Conservation (phyloP, 2,888 invertebrate species). For the Acrobeloides nanus region DNA sequence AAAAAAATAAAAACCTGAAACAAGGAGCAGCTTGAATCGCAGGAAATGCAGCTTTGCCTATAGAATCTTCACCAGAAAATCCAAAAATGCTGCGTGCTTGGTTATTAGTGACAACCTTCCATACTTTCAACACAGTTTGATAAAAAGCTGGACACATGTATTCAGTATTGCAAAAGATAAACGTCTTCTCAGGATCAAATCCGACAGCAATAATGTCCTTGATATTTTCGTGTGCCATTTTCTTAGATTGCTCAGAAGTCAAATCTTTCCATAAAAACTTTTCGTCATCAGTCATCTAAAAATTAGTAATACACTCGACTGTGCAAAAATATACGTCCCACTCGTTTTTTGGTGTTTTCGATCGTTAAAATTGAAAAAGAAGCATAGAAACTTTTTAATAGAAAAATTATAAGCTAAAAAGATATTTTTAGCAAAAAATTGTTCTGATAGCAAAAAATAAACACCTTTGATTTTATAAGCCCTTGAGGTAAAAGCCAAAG, state of each 20-base stretch:
- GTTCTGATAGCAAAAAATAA: too few species aligned
- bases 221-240: constrained; percentile 78
- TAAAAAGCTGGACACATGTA: constrained; percentile 91
- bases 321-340: neutral
- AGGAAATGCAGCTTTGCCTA: constrained; percentile 85
- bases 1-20: constrained; percentile 52
- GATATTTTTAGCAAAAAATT: too few species aligned
- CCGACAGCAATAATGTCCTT: constrained; percentile 97
- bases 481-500: too few species aligned
- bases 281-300: constrained; percentile 88
- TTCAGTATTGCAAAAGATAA: constrained; percentile 87
- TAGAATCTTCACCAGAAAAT: constrained; percentile 85
- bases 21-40: constrained; percentile 88
- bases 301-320: neutral
- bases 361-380: constrained; percentile 5
- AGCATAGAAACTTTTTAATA: neutral
- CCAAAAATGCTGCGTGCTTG: constrained; percentile 97
- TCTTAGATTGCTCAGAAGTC: constrained; percentile 69
- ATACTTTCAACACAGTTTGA: constrained; percentile 81
- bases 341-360: neutral
- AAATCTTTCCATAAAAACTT: constrained; percentile 94
- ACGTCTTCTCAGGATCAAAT: constrained; percentile 85
- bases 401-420: neutral
- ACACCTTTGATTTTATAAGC: too few species aligned
- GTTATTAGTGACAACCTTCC: constrained; percentile 89